Base-by-base conservation (phyloP, 2,113 vertebrate species). In the Sardina pilchardus region DNA sequence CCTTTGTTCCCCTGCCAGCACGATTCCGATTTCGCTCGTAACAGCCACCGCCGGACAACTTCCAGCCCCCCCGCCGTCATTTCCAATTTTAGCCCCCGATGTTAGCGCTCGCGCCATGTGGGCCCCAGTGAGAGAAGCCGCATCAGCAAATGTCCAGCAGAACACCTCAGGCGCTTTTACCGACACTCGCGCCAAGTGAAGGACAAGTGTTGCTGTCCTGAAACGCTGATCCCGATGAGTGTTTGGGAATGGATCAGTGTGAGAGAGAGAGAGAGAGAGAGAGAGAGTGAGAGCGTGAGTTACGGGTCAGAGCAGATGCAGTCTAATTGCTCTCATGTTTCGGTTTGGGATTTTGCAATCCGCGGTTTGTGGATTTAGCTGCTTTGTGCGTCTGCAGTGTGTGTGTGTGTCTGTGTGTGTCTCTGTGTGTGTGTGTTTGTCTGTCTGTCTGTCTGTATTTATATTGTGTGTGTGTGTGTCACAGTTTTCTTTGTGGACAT, bases 241-340 rank as follows among this genome's bases (percentile, higher is more conserved):
- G 9, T 36, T 75, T 30, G 30, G 30, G 71, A 34, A 71, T 9
- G 26, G 26, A 78, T 78, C 26, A 34, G 14, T 78, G 10, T 34
- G 21, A 59, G 53, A 59, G 53, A 21, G 53, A 21, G 53, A 50
- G 59, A 6, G 63, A 71, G 63, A 71, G 24, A 59, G 53, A 21
- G 53, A 21, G 53, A 50, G 59, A 6, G 63, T 34, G 63, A 71
- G 24, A 71, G n/a, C 1, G 63, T 6, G 4, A 34, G 71, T 78
- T 34, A 36, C 26, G 71, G 71, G 71, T 78, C 71, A 34, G 71
- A 78, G 71, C 71, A 78, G 71, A 78, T 78, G 71, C 30, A 17
- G 71, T 30, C 34, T 78, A 78, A 78, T 34, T 78, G 71, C 30
- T 78, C 12, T 34, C 34, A 14, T 34, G 71, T 78, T 78, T 78